Evolutionary conservation across 2,113 vertebrate species (phyloP), one percentile per base, ranked within the genome.

Genomic region (Rhipidura dahli): DNA sequence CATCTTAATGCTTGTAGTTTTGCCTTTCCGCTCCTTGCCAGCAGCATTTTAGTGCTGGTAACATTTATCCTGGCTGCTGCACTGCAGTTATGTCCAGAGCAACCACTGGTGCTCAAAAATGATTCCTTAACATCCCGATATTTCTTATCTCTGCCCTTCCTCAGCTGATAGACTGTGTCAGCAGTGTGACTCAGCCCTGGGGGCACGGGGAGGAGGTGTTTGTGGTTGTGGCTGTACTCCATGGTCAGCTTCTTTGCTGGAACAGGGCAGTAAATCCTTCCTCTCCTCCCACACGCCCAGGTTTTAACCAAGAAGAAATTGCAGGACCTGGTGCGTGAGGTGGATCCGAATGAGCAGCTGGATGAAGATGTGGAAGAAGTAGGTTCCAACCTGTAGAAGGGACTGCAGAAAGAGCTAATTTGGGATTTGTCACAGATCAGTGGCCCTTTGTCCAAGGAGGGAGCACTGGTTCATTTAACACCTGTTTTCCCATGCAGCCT

Each of bases 351-450:
- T 3, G 99, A 99, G 93, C 99, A 99, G 96, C 97, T 99, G 96
- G 99, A 99, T 98, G 99, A 99, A 92, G 99, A 99, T 44, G 99
- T 99, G 23, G 99, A 99, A 83, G 99, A 99, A 98, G 99, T 99
- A 70, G 85, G 98, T 92, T 37, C 60, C n/a, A 22, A 7, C 15
- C 47, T 3, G 0, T 5, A 30, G 49, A 51, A 40, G 50, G 54
- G 33, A 44, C 72, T 85, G 40, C 85, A n/a, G 22, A 13, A 65
- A 21, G 53, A 77, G 45, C 49, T 31, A 1, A 6, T 40, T 3
- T 20, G 24, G 37, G 80, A 11, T 37, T 72, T 61, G 13, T 50
- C 42, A n/a, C 2, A 3, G 28, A 3, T 23, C 3, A 0, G 16
- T 37, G 42, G 17, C 35, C 22, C 27, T 63, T 54, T 71, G 14